phyloP scores from a whole-genome alignment of 2,113 vertebrate genomes.

The Macrotus californicus region DNA sequence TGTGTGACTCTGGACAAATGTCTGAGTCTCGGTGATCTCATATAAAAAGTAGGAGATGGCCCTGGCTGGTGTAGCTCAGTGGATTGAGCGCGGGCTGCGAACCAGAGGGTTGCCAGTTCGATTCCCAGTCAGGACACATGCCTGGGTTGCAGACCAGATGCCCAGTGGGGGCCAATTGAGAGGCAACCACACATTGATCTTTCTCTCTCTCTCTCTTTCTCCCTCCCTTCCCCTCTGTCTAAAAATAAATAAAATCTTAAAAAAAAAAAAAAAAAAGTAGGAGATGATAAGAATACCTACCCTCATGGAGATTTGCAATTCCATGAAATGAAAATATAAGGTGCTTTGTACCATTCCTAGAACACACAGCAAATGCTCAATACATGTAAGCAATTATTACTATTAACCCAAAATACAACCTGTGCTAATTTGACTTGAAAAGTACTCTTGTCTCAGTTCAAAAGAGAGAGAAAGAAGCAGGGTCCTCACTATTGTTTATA shows the following conservation, averaged over 20 bases:
- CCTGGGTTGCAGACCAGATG: no score
- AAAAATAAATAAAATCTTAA: no score
- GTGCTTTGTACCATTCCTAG: background rate
- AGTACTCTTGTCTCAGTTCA: background rate
- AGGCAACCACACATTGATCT: no score
- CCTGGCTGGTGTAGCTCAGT: no score
- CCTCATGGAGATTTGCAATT: conserved; percentile 11
- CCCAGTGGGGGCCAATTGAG: no score
- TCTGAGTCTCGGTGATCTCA: background rate
- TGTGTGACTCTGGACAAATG: background rate
- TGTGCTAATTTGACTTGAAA: conserved; percentile 40
- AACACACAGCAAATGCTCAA: background rate
- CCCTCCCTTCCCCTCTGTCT: no score
- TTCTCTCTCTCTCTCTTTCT: no score
- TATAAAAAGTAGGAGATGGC: background rate
- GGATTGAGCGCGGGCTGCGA: no score
- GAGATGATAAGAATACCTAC: background rate
- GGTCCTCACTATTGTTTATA: background rate
- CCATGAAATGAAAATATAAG: background rate
- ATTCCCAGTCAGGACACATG: no score
- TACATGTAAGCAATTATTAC: background rate
- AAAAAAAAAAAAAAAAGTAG: no score
- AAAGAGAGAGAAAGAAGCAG: background rate
- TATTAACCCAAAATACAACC: conserved; percentile 38
- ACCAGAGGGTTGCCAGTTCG: no score